Evolutionary conservation across 2,113 vertebrate species (phyloP), one percentile per base, ranked within the genome.

Genomic region (Xiphophorus hellerii): DNA sequence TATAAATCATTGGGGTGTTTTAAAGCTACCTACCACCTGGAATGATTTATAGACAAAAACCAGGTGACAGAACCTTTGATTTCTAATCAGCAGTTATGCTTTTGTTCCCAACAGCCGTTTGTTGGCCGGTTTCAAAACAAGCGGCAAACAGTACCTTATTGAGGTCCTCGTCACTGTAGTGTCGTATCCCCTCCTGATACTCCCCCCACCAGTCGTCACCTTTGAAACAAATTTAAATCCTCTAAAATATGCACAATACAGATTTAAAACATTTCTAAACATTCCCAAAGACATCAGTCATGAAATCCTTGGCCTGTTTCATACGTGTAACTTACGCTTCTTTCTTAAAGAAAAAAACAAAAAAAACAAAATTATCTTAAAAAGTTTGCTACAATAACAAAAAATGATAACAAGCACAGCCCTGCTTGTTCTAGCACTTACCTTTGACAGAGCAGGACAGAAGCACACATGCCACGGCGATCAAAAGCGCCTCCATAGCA

Each of bases 401-500:
- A 37, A 37, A 11, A 37, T 35, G 1, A 9, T 8, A 77, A 86
- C 71, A 83, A 78, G 66, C 77, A 69, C 74, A 25, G 68, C 77
- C 78, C 66, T 77, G 85, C 76, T 84, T 86, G 78, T 90, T 92
- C 90, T 42, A 92, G 92, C 90, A 92, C 93, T 93, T 94, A 94
- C 94, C 93, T 91, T 93, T 92, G 85, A 93, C 92, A 86, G 88
- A 85, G 86, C 78, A 69, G 77, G 84, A 87, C 76, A 75, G 65
- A 58, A 95, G 88, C 81, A 89, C 77, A 77, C 87, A 94, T 44
- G 89, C 90, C 93, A 95, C 85, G 48, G 91, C 77, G 66, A 95
- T 89, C 85, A 89, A 93, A 89, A 94, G 90, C 90, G 92, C 82
- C 88, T 82, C 89, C 94, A 94, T 93, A 87, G 90, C 91, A 77